Evolutionary conservation across 1,140 invertebrate genomes (phyloP).

Genomic region (Achroia grisella): DNA sequence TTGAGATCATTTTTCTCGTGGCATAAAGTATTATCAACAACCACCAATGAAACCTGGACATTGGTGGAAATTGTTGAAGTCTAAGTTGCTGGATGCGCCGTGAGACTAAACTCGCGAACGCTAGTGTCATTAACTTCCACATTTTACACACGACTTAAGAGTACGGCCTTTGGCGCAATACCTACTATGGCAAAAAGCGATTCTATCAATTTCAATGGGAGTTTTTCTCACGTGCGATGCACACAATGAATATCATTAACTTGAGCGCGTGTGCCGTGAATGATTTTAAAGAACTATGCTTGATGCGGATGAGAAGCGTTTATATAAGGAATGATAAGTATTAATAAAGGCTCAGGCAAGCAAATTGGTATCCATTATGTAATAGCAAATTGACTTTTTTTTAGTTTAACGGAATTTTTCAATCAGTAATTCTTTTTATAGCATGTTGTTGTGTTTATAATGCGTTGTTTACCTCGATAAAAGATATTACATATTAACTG

Average conservation of each 20-base stretch:
- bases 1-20: slow-evolving; percentile 31
- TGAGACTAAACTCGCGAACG: slow-evolving; percentile 30
- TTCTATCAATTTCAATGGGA: slow-evolving; percentile 44
- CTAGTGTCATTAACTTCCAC: slow-evolving; percentile 40
- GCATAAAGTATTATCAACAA: slow-evolving; percentile 49
- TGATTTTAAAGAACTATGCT: slow-evolving; percentile 7
- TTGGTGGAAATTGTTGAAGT: slow-evolving; percentile 30
- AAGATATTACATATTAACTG: too few relatives aligned
- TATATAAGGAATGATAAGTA: neutral
- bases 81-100: slow-evolving; percentile 23
- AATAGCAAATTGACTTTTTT: neutral
- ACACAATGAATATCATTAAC: slow-evolving; percentile 41
- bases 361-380: neutral
- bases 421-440: neutral
- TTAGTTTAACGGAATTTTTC: neutral
- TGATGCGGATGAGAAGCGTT: neutral
- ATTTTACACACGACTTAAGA: slow-evolving; percentile 31
- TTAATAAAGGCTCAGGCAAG: neutral
- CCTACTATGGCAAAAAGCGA: slow-evolving; percentile 28
- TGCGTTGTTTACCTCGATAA: too few relatives aligned
- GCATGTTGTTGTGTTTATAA: too few relatives aligned
- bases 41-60: slow-evolving; percentile 50
- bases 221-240: slow-evolving; percentile 38
- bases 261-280: slow-evolving; percentile 31
- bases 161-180: slow-evolving; percentile 32